These are phyloP conservation scores for Illadopsis cleaveri DNA, from an alignment of 2,113 vertebrate species.

Conservation along the genomic window DNA sequence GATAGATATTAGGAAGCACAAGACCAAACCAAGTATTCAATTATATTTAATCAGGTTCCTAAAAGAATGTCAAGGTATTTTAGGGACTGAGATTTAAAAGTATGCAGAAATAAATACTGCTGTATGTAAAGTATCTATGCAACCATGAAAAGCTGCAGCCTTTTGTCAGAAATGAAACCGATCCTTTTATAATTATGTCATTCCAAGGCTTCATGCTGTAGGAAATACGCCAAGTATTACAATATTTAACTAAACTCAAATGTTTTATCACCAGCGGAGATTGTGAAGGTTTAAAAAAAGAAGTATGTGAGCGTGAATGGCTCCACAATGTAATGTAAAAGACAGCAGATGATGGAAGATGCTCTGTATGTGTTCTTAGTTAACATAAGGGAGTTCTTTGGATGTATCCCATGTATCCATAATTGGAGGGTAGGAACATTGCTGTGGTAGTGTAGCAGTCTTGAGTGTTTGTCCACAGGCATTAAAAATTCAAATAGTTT, in stretches of 20 bases:
- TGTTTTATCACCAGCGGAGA: neutral
- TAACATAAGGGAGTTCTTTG: neutral
- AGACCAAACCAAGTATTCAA: neutral
- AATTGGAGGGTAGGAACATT: neutral
- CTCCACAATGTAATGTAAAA: neutral
- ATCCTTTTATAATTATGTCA: neutral
- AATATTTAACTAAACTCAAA: neutral
- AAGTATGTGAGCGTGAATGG: neutral
- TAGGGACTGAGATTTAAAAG: neutral
- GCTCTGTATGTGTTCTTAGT: neutral
- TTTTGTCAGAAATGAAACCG: neutral
- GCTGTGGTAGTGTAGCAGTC: neutral
- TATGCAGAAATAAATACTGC: neutral
- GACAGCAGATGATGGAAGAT: neutral
- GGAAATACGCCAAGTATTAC: neutral
- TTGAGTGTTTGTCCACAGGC: neutral
- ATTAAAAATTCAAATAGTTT: neutral
- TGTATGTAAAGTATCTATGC: neutral
- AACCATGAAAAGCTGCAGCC: neutral
- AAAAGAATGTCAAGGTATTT: neutral
- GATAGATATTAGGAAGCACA: neutral
- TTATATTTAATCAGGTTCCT: neutral
- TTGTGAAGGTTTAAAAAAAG: neutral
- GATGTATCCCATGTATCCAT: neutral
- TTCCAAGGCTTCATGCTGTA: neutral